Base-by-base conservation (phyloP, 2,797 vertebrate genomes). In the Telmatherina bonti region DNA sequence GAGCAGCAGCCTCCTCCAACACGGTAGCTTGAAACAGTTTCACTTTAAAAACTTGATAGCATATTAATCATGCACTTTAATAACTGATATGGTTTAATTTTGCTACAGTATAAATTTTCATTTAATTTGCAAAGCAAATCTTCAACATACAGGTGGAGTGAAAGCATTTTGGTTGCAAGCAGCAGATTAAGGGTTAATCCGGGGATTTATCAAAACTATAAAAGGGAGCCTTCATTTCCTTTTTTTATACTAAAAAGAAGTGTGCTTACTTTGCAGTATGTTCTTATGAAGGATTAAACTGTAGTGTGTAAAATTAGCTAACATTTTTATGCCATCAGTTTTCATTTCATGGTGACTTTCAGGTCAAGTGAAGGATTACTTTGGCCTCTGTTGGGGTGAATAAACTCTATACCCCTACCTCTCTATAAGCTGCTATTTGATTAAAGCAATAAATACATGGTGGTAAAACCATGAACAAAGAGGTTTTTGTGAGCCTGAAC, bases 331-430 rank as follows among this genome's bases (percentile, higher is more conserved):
- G 66, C 68, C 80, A 57, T 59, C 49, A 43, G 68, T 75, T 81
- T 87, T 78, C 60, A 79, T 89, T 88, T 89, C 82, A 86, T 62
- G 77, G 59, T 36, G 84, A 85, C 85, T 86, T 90, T 74, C 71
- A 87, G 79, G 70, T 84, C 76, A 79, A 56, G 33, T 76, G 76
- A 72, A 71, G 79, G 85, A 86, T 86, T 80, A 83, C 67, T 65
- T 13, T 33, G 10, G 30, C 29, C 35, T 67, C 45, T 56, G 3
- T 57, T 10, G 58, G 67, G 47, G 9, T 67, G 36, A 74, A 36
- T 22, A 67, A 74, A 36, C 69, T 57, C 49, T 26, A 35, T 27
- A n/a, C 3, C 18, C 36, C 15, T 45, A 26, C 38, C 47, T 27
- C 57, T 63, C 22, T 43, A 10, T 65, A 84, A 85, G 49, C 71